Percentiles rank a stretch among this genome's conserved stretches.
Conservation (phyloP, 2,113 vertebrate species). For the Mastomys coucha region DNA sequence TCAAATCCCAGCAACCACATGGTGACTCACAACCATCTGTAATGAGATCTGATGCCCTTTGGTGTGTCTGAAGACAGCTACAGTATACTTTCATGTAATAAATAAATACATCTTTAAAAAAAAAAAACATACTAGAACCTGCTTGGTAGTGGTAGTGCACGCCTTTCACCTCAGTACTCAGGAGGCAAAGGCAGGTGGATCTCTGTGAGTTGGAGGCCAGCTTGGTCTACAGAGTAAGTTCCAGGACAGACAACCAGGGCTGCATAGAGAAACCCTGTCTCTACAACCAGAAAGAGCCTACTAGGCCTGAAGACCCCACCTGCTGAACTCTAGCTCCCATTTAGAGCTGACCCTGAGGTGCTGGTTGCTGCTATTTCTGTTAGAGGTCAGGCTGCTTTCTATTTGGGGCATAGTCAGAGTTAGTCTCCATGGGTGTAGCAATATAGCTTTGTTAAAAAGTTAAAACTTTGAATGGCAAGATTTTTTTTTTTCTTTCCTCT, state of each 20-base stretch:
- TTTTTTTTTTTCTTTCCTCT: slow-evolving; percentile 32
- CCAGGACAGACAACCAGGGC: background rate
- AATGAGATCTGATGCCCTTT: too few species aligned
- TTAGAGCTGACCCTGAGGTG: background rate
- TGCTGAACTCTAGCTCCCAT: background rate
- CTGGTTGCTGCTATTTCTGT: background rate
- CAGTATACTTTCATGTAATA: too few species aligned
- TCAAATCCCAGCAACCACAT: too few species aligned
- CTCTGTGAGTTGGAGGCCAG: too few species aligned
- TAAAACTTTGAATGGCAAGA: background rate
- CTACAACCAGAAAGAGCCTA: background rate
- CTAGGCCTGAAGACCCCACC: background rate
- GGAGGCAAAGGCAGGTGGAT: too few species aligned
- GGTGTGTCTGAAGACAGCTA: too few species aligned
- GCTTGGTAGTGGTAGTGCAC: background rate
- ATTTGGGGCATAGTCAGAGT: background rate
- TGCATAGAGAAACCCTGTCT: background rate
- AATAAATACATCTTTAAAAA: too few species aligned
- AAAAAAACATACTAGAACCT: background rate
- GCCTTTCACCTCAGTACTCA: too few species aligned
- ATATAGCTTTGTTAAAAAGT: slow-evolving; percentile 16
- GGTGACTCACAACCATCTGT: too few species aligned
- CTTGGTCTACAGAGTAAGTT: too few species aligned
- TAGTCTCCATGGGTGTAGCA: background rate
- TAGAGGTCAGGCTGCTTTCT: background rate